phyloP scores from a whole-genome alignment of 2,113 vertebrate genomes.

The Oenanthe oenanthe region DNA sequence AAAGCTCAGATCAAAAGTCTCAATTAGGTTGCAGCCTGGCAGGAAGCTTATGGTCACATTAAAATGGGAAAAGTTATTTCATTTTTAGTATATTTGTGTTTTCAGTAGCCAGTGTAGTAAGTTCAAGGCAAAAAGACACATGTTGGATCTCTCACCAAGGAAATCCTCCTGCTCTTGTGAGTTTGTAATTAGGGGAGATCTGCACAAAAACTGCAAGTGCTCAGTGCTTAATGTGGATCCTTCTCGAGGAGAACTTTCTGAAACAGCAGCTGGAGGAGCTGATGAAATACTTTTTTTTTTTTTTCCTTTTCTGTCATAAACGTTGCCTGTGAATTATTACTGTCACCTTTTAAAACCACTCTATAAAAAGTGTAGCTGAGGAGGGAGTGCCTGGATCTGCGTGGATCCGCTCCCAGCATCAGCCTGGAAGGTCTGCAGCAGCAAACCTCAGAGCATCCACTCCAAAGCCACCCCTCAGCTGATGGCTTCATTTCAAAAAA shows the following conservation, averaged over 20 bases:
- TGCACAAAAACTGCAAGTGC: background rate
- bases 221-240: background rate
- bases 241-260: conserved; percentile 6
- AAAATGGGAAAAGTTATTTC: conserved; percentile 76
- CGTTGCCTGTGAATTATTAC: background rate
- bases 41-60: conserved; percentile 77
- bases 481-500: conserved; percentile 25
- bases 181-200: conserved; percentile 39
- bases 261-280: background rate
- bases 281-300: background rate
- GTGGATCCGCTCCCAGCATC: background rate
- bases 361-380: background rate
- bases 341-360: background rate
- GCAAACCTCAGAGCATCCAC: background rate
- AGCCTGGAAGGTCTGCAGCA: background rate
- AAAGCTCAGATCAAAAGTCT: conserved; percentile 79
- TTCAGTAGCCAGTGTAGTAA: conserved; percentile 18
- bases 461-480: background rate
- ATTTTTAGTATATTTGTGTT: conserved; percentile 57
- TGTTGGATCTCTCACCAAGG: conserved; percentile 15
- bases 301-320: background rate
- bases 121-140: conserved; percentile 42
- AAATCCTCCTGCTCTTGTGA: conserved; percentile 30
- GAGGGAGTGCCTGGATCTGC: background rate
- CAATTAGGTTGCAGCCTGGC: conserved; percentile 76